Evolutionary conservation across 2,888 invertebrate species (phyloP).

Genomic region (Sesia bembeciformis): DNA sequence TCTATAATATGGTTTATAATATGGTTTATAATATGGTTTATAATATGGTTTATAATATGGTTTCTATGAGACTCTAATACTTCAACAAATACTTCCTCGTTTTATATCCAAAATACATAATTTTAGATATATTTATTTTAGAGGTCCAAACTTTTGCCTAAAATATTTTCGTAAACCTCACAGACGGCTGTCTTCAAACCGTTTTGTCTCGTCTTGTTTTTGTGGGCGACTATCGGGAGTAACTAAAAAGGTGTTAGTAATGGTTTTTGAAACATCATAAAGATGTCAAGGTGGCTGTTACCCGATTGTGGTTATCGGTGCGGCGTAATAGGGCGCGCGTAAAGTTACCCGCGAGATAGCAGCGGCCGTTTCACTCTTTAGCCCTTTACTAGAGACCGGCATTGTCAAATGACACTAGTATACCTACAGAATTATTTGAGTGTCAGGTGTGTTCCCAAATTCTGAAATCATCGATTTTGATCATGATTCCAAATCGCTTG

Average conservation of each 20-base stretch:
- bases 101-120: no score
- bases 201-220: constrained; percentile 44
- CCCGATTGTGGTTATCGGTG: constrained; percentile 62
- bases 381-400: background rate
- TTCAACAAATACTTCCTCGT: no score
- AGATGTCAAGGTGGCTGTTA: constrained; percentile 69
- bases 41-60: no score
- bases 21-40: no score
- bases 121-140: no score
- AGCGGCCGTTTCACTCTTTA: constrained; percentile 2
- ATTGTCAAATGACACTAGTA: background rate
- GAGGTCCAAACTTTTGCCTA: no score
- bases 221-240: constrained; percentile 58
- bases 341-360: constrained; percentile 36
- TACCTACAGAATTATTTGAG: no score
- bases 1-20: no score
- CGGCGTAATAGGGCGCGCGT: constrained; percentile 43
- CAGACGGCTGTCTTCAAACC: constrained; percentile 33
- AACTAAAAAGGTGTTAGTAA: constrained; percentile 75
- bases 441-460: no score
- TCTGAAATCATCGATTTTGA: no score
- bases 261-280: constrained; percentile 73
- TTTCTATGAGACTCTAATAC: no score
- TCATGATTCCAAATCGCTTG: no score
- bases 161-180: background rate